Base-by-base conservation (phyloP, 1,140 invertebrate species). In the Rhagoletis pomonella region DNA sequence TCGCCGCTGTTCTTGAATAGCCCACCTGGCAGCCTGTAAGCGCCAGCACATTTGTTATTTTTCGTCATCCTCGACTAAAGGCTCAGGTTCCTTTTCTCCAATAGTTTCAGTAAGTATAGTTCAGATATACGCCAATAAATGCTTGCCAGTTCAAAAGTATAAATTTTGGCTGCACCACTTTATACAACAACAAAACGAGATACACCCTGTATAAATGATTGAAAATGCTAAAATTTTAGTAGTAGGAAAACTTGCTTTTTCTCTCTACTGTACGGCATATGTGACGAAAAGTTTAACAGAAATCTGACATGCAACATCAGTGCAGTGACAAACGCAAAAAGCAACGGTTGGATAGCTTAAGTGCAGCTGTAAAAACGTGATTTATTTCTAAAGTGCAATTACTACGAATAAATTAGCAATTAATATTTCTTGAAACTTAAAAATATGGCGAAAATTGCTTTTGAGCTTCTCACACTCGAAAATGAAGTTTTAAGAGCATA, bases 401-500 rank as follows among this genome's bases (percentile, higher is more conserved):
- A 29, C 29, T 19, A 85, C 44, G n/a, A 29, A 29, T 85, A 59
- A 73, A 39, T n/a, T 5, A 42, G 39, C 5, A 10, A 10, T 55
- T 7, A 55, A 55, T 55, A 73, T 62, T 85, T 67, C 6, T 62
- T 44, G n/a, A 50, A 29, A 47, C 42, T 19, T 4, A 14, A 85
- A 62, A 42, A 86, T n/a, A 88, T 88, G 85, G n/a, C 86, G 19
- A 44, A 50, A 77, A 42, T 58, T 59, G 65, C 89, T n/a, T 29
- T 62, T 29, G 90, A 90, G 42, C 88, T 92, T 47, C 88, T 92
- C 77, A 89, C 89, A 1, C 44, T 89, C 47, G 86, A 92, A 5
- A 94, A 94, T 89, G 92, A 90, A 55, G 90, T 95, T 4, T 93
- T 95, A 42, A 90, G 91, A 59, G 90, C 93, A 47, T 96, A 95